Evolutionary conservation across 2,888 invertebrate species (phyloP), one percentile per base, ranked within the genome.

Genomic region (Epinotia demarniana): DNA sequence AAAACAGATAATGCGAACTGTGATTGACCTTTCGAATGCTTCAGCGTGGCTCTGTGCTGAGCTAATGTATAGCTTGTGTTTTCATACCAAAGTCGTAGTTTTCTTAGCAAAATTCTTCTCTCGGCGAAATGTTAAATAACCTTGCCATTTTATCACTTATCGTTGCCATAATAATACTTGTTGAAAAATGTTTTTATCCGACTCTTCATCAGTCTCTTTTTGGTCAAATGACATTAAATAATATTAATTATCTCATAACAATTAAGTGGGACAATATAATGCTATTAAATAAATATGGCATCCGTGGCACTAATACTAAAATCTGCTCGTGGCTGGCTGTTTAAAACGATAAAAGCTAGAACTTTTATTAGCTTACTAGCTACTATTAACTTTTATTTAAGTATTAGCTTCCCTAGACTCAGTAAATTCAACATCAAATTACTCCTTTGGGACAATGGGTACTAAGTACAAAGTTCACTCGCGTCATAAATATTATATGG

Each of bases 261-360:
- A 4, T 16, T 49, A 49, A 49, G 49, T 53, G n/a, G 16, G 8
- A n/a, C n/a, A n/a, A 53, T 53, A 53, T n/a, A 53, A 53, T 53
- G 33, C n/a, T 53, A 19, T 27, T n/a, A 53, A 2, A 53, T n/a
- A 53, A 53, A 53, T 27, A 53, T 12, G 53, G 53, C 33, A n/a
- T n/a, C 12, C 9, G 27, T n/a, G 66, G 53, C n/a, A 27, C 66
- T 66, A 49, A 64, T 27, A 27, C 66, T 66, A 49, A 64, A 53
- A 64, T n/a, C 64, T 9, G n/a, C 27, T 49, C 27, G n/a, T 53
- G 27, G 66, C 46, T 27, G 23, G 23, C 27, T 62, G 18, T 62
- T 53, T 12, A n/a, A 27, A 49, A 19, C 27, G 27, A 66, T 53
- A 66, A 64, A 66, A 66, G 9, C n/a, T 49, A n/a, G 27, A 49